These are phyloP conservation scores for Coelinius sp. DNA, from an alignment of 2,888 invertebrate species.

Conservation along the genomic window DNA sequence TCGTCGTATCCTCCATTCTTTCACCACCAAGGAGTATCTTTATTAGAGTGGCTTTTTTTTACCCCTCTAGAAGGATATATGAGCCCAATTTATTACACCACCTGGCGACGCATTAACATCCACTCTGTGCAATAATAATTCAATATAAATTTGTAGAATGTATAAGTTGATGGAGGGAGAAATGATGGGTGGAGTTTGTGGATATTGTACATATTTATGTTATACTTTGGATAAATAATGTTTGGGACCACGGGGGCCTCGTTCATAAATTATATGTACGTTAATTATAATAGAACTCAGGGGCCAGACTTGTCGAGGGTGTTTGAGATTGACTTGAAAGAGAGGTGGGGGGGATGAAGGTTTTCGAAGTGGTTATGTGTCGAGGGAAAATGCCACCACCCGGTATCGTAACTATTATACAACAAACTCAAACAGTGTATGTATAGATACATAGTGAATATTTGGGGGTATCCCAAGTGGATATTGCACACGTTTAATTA, in stretches of 20 bases:
- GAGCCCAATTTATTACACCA: slow-evolving; percentile 27
- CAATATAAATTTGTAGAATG: slow-evolving; percentile 25
- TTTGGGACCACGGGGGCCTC: slow-evolving; percentile 34
- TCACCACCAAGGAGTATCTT: slow-evolving; percentile 32
- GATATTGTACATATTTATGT: background rate
- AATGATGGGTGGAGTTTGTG: background rate
- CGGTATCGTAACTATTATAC: slow-evolving; percentile 9
- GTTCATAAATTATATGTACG: slow-evolving; percentile 59
- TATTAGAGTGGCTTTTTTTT: slow-evolving; percentile 22
- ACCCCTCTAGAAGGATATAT: slow-evolving; percentile 23
- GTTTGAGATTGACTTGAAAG: slow-evolving; percentile 54
- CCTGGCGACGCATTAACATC: slow-evolving; percentile 6
- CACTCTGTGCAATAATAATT: slow-evolving; percentile 7
- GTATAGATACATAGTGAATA: background rate
- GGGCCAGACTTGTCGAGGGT: slow-evolving; percentile 36
- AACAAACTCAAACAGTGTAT: slow-evolving; percentile 7
- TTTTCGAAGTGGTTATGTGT: slow-evolving; percentile 2
- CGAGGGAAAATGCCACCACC: slow-evolving; percentile 19
- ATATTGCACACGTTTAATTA: slow-evolving; percentile 47
- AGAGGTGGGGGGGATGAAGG: slow-evolving; percentile 21
- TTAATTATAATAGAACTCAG: slow-evolving; percentile 60
- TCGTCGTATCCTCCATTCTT: slow-evolving; percentile 20
- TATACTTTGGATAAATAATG: slow-evolving; percentile 34
- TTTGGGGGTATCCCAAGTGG: slow-evolving; percentile 24
- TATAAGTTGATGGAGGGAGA: background rate